Conservation (phyloP, 2,888 invertebrate species). For the Meiosimyza platycephala region DNA sequence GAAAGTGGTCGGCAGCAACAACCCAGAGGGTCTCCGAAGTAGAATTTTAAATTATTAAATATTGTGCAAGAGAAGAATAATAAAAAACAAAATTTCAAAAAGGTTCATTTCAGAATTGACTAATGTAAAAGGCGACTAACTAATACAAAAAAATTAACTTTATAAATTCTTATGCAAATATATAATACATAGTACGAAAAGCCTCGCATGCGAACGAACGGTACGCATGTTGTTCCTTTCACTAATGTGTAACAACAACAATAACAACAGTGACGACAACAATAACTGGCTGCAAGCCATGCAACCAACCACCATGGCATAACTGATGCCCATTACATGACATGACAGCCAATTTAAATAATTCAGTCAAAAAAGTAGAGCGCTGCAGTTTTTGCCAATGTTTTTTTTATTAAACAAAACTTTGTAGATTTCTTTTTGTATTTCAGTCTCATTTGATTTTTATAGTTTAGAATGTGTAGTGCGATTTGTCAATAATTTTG, state of each 20-base stretch:
- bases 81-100: no score
- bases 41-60: no score
- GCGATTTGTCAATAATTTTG: conserved; percentile 38
- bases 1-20: no score
- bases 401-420: background rate
- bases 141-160: no score
- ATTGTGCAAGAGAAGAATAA: no score
- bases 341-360: conserved; percentile 26
- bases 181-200: no score
- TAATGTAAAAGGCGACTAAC: no score
- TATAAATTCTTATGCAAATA: no score
- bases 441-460: background rate
- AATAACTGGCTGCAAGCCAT: background rate
- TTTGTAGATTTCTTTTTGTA: no score
- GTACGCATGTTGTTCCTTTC: background rate
- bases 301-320: background rate
- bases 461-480: conserved; percentile 6
- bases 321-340: background rate
- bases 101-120: no score
- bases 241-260: background rate
- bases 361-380: conserved; percentile 25
- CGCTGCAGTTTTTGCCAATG: background rate
- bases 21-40: no score
- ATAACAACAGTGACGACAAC: background rate
- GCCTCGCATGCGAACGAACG: background rate